These are phyloP conservation scores for Syncerus caffer DNA, from an alignment of 2,797 vertebrate species.

Conservation along the genomic window DNA sequence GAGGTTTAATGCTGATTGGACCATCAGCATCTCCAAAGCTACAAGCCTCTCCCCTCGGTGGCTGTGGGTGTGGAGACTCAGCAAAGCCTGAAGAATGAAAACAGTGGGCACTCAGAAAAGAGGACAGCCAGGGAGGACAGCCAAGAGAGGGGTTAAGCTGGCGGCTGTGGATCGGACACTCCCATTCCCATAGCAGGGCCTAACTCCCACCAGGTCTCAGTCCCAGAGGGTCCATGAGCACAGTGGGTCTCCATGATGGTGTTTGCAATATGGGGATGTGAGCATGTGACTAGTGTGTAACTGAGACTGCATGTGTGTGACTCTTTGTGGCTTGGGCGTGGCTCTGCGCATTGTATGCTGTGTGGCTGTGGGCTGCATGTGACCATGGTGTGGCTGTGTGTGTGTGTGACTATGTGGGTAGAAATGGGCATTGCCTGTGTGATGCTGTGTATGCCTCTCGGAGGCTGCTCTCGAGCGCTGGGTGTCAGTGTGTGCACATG, in stretches of 20 bases:
- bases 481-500: neutral
- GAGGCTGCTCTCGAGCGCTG: neutral
- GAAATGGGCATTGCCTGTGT: neutral
- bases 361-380: neutral
- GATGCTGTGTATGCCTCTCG: neutral
- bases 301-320: neutral
- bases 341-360: neutral
- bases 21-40: neutral
- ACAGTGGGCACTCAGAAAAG: neutral
- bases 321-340: constrained; percentile 24
- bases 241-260: neutral
- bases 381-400: neutral
- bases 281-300: neutral
- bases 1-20: neutral
- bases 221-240: neutral
- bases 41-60: neutral
- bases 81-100: neutral
- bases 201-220: neutral
- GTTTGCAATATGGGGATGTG: neutral
- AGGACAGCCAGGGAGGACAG: neutral
- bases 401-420: neutral
- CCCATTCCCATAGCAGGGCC: neutral
- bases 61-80: neutral
- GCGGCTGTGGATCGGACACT: neutral
- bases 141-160: neutral